Conservation (phyloP, 2,888 invertebrate species). For the Luffia ferchaultella region DNA sequence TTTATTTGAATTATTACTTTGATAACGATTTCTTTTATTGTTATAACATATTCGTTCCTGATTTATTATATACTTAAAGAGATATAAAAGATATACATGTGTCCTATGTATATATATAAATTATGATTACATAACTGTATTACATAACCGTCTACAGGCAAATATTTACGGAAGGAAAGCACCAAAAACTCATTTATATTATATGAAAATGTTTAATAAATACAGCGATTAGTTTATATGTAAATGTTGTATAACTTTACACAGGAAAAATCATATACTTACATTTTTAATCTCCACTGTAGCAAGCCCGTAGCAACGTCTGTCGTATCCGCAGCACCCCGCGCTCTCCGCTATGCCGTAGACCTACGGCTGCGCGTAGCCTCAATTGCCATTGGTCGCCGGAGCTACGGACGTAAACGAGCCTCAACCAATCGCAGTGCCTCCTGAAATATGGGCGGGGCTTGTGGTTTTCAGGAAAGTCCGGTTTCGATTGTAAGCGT, state of each 20-base stretch:
- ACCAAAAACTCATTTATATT: no score
- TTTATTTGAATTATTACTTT: no score
- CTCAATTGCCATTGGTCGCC: conserved; percentile 41
- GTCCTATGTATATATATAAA: no score
- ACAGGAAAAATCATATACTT: conserved; percentile 21
- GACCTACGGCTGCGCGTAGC: conserved; percentile 57
- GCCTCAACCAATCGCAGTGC: conserved; percentile 39
- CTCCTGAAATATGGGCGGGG: conserved; percentile 25
- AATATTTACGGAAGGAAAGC: no score
- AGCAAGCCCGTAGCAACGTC: conserved; percentile 52
- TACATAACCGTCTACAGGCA: no score
- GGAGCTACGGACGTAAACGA: conserved; percentile 37
- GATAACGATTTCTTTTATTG: no score
- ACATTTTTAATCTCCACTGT: conserved; percentile 41
- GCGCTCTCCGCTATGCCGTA: conserved; percentile 41
- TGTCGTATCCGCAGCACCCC: conserved; percentile 49
- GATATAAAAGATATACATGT: no score
- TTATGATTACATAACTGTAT: no score
- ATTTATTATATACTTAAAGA: no score
- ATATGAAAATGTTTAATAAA: background rate
- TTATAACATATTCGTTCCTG: no score
- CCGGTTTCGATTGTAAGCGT: background rate
- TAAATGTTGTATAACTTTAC: background rate
- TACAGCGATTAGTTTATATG: background rate
- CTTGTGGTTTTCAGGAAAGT: conserved; percentile 2